These are phyloP conservation scores for Zaprionus kolodkinae DNA, from an alignment of 1,140 invertebrate genomes.

Conservation along the genomic window DNA sequence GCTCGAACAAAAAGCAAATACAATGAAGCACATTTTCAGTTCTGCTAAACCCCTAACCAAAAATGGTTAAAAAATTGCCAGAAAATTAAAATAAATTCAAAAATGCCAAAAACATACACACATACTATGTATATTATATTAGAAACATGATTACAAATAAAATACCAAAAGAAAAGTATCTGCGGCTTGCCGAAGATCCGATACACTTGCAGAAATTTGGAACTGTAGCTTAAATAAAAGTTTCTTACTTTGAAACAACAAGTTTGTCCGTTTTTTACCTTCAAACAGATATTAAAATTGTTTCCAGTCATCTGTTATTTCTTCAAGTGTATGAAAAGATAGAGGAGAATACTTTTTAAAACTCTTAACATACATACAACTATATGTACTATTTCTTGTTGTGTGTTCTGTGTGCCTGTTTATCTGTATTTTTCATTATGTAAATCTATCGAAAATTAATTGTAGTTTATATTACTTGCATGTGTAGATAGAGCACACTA, in stretches of 20 bases:
- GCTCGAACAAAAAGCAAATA: conserved; percentile 53
- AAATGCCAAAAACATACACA: conserved; percentile 27
- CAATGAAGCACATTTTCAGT: conserved; percentile 64
- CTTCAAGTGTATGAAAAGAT: conserved; percentile 2
- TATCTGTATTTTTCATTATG: conserved; percentile 47
- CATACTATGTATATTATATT: conserved; percentile 21
- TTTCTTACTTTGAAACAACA: not conserved
- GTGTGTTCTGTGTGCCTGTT: conserved; percentile 17
- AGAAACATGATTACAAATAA: conserved; percentile 21
- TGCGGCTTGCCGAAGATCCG: conserved; percentile 12
- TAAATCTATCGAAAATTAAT: conserved; percentile 81
- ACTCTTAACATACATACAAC: conserved; percentile 20
- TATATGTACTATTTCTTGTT: conserved; percentile 7
- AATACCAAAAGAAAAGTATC: not conserved
- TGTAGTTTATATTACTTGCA: conserved; percentile 48
- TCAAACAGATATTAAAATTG: too few relatives aligned
- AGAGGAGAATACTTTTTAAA: conserved; percentile 11
- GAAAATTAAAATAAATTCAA: conserved; percentile 39
- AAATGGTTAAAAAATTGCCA: conserved; percentile 48
- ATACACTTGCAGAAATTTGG: conserved; percentile 14
- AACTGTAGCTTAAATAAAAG: conserved; percentile 3
- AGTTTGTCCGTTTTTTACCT: too few relatives aligned
- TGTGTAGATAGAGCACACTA: conserved; percentile 24
- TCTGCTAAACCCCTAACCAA: conserved; percentile 59
- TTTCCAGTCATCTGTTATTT: not conserved